Conservation (phyloP, 2,113 vertebrate species). For the Ahaetulla prasina region DNA sequence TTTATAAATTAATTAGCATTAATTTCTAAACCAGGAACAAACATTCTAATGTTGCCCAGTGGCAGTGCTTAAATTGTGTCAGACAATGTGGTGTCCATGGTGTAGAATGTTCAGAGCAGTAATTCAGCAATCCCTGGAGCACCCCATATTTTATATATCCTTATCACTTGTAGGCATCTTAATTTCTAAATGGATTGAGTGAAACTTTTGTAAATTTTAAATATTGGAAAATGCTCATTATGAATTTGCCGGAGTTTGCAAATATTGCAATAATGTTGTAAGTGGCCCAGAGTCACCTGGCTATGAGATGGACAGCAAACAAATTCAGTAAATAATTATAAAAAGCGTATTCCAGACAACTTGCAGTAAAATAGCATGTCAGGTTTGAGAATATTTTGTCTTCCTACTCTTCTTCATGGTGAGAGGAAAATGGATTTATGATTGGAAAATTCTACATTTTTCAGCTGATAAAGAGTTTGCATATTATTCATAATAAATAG, state of each 20-base stretch:
- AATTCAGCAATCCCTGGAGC: not conserved
- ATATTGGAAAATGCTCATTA: not conserved
- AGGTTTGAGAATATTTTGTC: not conserved
- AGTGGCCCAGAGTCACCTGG: not conserved
- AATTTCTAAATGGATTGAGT: not conserved
- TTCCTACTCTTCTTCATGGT: not conserved
- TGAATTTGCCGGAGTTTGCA: not conserved
- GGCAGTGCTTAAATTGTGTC: not conserved
- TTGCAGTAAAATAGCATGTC: not conserved
- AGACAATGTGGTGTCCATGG: not conserved
- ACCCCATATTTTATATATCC: not conserved
- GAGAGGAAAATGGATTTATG: not conserved
- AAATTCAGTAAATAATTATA: not conserved
- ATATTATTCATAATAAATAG: not conserved
- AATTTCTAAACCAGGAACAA: not conserved
- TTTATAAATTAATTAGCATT: not conserved
- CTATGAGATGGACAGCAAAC: not conserved
- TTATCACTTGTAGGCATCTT: not conserved
- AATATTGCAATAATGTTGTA: not conserved
- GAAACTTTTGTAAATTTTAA: not conserved
- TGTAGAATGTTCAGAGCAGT: not conserved
- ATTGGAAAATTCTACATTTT: not conserved
- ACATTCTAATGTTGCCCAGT: not conserved
- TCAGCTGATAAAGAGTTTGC: not conserved
- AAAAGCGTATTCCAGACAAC: not conserved